phyloP scores from a whole-genome alignment of 2,888 invertebrate species.

The Bursaphelenchus okinawaensis region DNA sequence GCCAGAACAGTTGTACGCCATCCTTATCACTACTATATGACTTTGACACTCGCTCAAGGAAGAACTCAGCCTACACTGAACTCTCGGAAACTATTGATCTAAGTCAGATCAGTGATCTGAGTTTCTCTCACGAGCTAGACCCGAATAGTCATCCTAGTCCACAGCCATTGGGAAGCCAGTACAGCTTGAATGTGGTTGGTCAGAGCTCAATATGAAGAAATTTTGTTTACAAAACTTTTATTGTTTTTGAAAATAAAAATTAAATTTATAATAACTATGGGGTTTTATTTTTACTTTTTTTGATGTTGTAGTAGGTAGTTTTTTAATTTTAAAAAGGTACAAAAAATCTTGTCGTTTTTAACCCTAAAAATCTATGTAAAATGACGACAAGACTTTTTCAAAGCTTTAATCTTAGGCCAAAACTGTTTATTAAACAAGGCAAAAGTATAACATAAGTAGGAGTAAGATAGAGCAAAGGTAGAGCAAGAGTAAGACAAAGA shows the following conservation, averaged over 20 bases:
- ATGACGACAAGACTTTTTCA: no score
- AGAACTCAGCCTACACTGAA: constrained; percentile 18
- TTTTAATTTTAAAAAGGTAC: no score
- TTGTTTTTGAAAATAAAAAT: neutral
- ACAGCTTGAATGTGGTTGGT: neutral
- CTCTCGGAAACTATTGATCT: constrained; percentile 11
- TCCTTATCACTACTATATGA: constrained; percentile 49
- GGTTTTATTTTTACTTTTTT: no score
- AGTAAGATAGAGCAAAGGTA: no score
- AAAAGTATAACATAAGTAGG: no score
- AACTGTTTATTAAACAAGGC: no score
- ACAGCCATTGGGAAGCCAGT: neutral
- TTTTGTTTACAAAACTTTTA: neutral
- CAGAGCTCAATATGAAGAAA: neutral
- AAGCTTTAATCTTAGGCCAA: no score
- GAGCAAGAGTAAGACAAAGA: no score
- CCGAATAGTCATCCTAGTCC: neutral
- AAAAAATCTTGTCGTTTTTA: no score
- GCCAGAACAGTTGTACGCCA: constrained; percentile 42
- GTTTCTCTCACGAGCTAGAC: neutral
- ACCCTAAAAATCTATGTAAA: no score
- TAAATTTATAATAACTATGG: no score
- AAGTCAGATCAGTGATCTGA: constrained; percentile 4
- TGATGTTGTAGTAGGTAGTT: no score
- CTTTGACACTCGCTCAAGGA: constrained; percentile 30